phyloP scores from a whole-genome alignment of 1,140 invertebrate species.

The Berghia stephanieae region DNA sequence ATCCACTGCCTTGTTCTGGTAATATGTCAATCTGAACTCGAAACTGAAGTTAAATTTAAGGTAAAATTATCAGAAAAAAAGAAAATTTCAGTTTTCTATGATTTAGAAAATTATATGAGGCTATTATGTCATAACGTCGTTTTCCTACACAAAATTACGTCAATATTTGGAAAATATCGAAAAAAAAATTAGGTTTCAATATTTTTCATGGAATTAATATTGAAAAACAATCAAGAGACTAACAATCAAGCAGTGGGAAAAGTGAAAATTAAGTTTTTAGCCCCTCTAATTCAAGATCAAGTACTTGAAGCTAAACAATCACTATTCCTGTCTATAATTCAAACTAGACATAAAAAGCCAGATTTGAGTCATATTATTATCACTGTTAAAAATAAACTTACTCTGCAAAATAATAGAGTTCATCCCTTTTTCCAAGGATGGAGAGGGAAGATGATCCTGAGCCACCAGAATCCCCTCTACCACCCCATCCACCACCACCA shows the following conservation, averaged over 20 bases:
- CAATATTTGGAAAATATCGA: too few relatives aligned
- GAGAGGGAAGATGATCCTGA: slow-evolving; percentile 65
- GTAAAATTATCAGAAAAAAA: too few relatives aligned
- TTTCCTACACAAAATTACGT: too few relatives aligned
- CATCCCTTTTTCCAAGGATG: slow-evolving; percentile 73
- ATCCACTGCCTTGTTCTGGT: background rate
- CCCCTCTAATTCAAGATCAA: background rate
- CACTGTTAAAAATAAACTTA: slow-evolving; percentile 36
- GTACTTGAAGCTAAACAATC: background rate
- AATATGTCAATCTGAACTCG: background rate
- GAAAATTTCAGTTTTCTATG: background rate
- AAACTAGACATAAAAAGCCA: background rate
- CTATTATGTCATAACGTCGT: too few relatives aligned
- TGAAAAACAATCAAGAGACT: too few relatives aligned
- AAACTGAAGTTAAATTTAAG: too few relatives aligned
- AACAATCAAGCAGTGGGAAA: too few relatives aligned
- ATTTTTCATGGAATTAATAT: too few relatives aligned
- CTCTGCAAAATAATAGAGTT: slow-evolving; percentile 69
- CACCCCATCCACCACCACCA: slow-evolving; percentile 31
- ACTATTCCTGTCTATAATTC: background rate
- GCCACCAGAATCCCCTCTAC: slow-evolving; percentile 38
- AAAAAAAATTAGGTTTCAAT: too few relatives aligned
- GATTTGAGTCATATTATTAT: background rate
- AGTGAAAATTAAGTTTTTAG: background rate
- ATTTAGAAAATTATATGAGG: too few relatives aligned